These are phyloP conservation scores for Brevimyrus niger DNA, from an alignment of 2,113 vertebrate species.

Conservation along the genomic window DNA sequence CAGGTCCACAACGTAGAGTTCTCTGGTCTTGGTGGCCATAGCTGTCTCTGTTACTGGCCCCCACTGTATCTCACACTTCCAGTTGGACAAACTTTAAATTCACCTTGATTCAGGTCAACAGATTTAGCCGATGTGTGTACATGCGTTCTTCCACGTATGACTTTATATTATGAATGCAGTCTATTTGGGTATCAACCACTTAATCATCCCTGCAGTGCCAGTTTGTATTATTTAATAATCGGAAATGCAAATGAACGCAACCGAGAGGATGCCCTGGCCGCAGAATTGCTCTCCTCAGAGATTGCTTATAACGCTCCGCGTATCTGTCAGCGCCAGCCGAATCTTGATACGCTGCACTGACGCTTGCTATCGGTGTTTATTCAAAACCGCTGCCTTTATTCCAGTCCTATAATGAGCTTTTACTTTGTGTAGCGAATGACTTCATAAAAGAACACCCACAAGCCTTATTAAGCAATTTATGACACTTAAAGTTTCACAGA, in stretches of 20 bases:
- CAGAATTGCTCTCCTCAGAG: neutral
- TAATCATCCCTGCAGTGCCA: neutral
- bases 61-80: neutral
- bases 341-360: neutral
- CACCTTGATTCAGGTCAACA: neutral
- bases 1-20: neutral
- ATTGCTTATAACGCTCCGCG: neutral
- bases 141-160: neutral
- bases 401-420: conserved; percentile 26
- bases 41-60: neutral
- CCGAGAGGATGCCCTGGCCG: neutral
- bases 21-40: neutral
- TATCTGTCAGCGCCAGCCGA: neutral
- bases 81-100: neutral
- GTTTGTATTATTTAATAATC: neutral
- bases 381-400: conserved; percentile 1
- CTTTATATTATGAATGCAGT: neutral
- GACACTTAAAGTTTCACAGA: conserved; percentile 3
- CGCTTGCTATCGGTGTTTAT: neutral
- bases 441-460: conserved; percentile 45
- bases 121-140: neutral
- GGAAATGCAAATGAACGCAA: neutral
- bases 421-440: conserved; percentile 21
- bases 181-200: neutral
- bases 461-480: conserved; percentile 46